These are phyloP conservation scores for Gymnothorax reevesii DNA, from an alignment of 2,797 vertebrate genomes.

Conservation along the genomic window DNA sequence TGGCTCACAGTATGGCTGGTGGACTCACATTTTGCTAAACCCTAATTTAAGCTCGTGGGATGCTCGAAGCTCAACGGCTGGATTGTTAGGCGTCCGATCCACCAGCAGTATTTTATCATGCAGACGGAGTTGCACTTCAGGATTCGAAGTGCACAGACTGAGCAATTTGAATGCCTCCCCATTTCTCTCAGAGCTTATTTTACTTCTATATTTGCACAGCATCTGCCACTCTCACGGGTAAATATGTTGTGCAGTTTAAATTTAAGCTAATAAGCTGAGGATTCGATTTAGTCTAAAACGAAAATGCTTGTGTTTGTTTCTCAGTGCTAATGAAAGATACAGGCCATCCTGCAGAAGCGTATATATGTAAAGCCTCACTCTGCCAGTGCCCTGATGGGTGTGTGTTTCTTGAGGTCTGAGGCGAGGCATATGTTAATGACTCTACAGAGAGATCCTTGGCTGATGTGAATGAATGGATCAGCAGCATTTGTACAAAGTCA, in stretches of 20 bases:
- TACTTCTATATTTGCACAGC: background rate
- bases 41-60: background rate
- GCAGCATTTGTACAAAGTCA: slow-evolving; percentile 81
- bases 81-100: background rate
- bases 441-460: slow-evolving; percentile 51
- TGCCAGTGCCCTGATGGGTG: slow-evolving; percentile 48
- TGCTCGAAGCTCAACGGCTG: background rate
- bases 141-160: background rate
- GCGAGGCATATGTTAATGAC: slow-evolving; percentile 53
- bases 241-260: background rate
- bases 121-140: background rate
- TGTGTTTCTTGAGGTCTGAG: slow-evolving; percentile 43
- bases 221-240: background rate
- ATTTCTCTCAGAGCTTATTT: background rate
- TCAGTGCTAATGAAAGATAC: slow-evolving; percentile 47
- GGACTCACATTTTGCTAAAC: background rate
- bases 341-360: slow-evolving; percentile 52
- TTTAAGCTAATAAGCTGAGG: background rate
- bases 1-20: background rate
- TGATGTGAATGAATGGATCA: slow-evolving; percentile 69
- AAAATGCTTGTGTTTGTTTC: slow-evolving; percentile 55
- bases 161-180: background rate
- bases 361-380: slow-evolving; percentile 38
- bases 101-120: background rate
- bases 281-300: background rate